phyloP scores from a whole-genome alignment of 2,113 vertebrate genomes.

The Tetrao urogallus region DNA sequence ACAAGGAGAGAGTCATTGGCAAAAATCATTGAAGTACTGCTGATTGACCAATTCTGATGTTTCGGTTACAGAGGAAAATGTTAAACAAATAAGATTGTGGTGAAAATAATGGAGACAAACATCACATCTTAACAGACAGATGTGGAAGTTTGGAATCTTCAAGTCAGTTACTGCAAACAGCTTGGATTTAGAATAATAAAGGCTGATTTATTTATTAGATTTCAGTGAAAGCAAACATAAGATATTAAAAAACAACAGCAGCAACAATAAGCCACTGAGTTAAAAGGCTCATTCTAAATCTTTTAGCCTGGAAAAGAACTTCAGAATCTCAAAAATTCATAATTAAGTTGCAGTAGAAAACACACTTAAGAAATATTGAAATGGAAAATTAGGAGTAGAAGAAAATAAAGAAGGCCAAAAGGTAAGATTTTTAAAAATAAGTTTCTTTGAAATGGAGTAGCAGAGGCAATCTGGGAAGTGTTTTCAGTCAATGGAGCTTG shows the following conservation, averaged over 20 bases:
- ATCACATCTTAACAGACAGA: not conserved
- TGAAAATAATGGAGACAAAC: not conserved
- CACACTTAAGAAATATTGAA: not conserved
- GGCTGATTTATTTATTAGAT: not conserved
- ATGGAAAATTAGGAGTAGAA: not conserved
- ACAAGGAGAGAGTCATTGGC: not conserved
- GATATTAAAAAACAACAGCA: not conserved
- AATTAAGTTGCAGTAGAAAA: not conserved
- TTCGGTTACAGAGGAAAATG: not conserved
- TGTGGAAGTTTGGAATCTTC: not conserved
- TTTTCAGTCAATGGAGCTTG: not conserved
- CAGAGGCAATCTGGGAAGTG: not conserved
- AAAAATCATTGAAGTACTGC: not conserved
- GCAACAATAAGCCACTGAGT: not conserved
- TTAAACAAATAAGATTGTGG: not conserved
- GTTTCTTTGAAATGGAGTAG: not conserved
- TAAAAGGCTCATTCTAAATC: not conserved
- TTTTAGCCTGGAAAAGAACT: not conserved
- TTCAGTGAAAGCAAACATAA: not conserved
- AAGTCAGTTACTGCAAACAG: not conserved
- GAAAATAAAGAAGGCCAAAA: not conserved
- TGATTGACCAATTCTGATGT: not conserved
- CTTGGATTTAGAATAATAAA: not conserved
- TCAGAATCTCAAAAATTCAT: not conserved
- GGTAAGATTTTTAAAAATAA: not conserved